A percentile compares a stretch with the other conserved stretches of the same genome.
Evolutionary conservation across 1,140 invertebrate genomes (phyloP).

Genomic region (Cotesia glomerata): DNA sequence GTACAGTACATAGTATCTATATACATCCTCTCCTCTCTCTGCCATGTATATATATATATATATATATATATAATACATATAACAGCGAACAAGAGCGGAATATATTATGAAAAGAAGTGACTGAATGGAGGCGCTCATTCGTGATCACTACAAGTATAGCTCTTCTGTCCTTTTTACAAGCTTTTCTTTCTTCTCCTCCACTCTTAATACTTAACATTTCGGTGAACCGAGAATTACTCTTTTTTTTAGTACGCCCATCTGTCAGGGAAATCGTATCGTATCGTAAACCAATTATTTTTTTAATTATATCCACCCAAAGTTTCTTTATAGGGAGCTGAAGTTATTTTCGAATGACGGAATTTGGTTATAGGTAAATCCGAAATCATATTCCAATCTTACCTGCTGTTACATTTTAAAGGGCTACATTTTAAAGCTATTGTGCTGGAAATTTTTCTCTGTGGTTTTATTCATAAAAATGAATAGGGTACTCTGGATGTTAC

Average conservation of each 20-base stretch:
- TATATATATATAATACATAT: background rate
- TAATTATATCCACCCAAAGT: constrained; percentile 1
- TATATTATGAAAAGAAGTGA: constrained; percentile 22
- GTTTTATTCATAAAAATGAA: no score
- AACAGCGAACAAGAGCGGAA: background rate
- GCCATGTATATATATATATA: background rate
- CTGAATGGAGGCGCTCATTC: constrained; percentile 36
- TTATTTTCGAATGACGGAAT: no score
- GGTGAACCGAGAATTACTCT: constrained; percentile 6
- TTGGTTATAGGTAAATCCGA: no score
- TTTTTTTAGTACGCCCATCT: constrained; percentile 1
- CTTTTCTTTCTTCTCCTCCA: constrained; percentile 4
- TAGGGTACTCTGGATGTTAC: no score
- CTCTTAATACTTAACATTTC: background rate
- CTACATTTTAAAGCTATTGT: no score
- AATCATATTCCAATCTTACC: no score
- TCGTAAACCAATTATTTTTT: constrained; percentile 31
- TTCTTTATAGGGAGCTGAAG: background rate
- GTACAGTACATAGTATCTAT: background rate
- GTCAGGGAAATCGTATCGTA: constrained; percentile 25
- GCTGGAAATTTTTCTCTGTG: no score
- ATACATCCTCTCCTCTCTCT: background rate
- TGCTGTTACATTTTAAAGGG: no score
- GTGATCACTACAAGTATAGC: constrained; percentile 26
- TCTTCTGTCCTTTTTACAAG: background rate